Percentiles rank a stretch among this genome's conserved stretches.
These are phyloP conservation scores for Lordiphosa clarofinis DNA, from an alignment of 1,140 invertebrate genomes.

Conservation along the genomic window DNA sequence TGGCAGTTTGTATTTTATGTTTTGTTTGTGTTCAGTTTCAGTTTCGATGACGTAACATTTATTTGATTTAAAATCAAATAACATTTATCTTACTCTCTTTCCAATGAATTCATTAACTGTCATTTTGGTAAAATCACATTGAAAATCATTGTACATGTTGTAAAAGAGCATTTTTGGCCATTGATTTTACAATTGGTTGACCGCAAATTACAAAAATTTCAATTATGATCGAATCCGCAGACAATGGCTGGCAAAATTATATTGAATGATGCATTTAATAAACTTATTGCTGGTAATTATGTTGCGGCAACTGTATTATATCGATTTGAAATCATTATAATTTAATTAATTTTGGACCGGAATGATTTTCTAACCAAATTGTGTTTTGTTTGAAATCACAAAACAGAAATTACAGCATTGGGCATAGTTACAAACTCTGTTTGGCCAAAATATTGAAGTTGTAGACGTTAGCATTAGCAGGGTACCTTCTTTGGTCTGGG, in stretches of 20 bases:
- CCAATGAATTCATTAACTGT: conserved; percentile 32
- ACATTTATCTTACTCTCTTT: conserved; percentile 22
- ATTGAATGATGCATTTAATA: no score
- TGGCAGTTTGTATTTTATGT: neutral
- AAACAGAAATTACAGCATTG: no score
- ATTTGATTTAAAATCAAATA: conserved; percentile 22
- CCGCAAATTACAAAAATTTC: conserved; percentile 45
- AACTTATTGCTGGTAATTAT: no score
- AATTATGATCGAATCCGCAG: conserved; percentile 20
- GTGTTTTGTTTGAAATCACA: no score
- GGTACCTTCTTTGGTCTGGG: no score
- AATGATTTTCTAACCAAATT: no score
- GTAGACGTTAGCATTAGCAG: no score
- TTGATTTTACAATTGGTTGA: conserved; percentile 30
- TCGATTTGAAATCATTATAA: no score
- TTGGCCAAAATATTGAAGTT: no score
- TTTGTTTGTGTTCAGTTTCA: neutral
- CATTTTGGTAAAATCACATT: conserved; percentile 19
- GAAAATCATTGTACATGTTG: conserved; percentile 40
- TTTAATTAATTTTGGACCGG: no score
- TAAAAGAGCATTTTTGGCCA: conserved; percentile 37
- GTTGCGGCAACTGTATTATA: no score
- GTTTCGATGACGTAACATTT: conserved; percentile 24
- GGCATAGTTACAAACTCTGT: no score
- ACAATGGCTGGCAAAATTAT: neutral